Evolutionary conservation across 2,797 vertebrate species (phyloP), one percentile per base, ranked within the genome.

Genomic region (Cacajao melanocephalus): DNA sequence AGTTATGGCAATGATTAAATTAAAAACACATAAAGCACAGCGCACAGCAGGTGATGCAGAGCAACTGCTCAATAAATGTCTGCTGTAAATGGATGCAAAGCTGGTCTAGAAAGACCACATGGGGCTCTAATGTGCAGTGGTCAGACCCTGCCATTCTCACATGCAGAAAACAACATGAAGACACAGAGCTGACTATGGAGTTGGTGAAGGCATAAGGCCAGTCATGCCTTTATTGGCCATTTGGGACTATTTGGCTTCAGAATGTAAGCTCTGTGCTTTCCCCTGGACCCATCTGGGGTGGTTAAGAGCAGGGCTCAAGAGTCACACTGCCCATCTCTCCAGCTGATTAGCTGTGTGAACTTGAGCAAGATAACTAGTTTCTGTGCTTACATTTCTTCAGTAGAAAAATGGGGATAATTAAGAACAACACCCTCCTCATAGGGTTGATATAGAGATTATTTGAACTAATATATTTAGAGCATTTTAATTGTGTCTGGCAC

Each of bases 381-480:
- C 44, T 50, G 14, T 87, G 44, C 48, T 93, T 89, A 50, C 15
- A 26, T 87, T 93, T 92, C 57, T 88, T 84, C 48, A 44, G 2
- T 26, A 70, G 93, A 70, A 93, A 93, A 88, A 46, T 28, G 26
- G 39, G 0, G 11, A 39, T 48, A 30, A 44, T 80, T 96, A 96
- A 86, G 92, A 82, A 64, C n/a, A 92, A 87, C 61, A 52, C 50
- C 33, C 5, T 92, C 70, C 15, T 70, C 26, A n/a, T 24, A 9
- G 28, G 64, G 36, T 89, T 75, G n/a, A 79, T 94, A 46, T 17
- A 39, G 15, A 95, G 48, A 89, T 80, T 83, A 80, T 76, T 64
- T 76, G 72, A 95, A 44, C 36, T 96, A 92, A 84, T 76, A 48
- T 55, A 84, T 92, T 94, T 80, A 92, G 57, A 89, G 9, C 39